A percentile compares a stretch with the other conserved stretches of the same genome.
Conservation (phyloP, 2,888 invertebrate species). For the Himalopsyche japonica region DNA sequence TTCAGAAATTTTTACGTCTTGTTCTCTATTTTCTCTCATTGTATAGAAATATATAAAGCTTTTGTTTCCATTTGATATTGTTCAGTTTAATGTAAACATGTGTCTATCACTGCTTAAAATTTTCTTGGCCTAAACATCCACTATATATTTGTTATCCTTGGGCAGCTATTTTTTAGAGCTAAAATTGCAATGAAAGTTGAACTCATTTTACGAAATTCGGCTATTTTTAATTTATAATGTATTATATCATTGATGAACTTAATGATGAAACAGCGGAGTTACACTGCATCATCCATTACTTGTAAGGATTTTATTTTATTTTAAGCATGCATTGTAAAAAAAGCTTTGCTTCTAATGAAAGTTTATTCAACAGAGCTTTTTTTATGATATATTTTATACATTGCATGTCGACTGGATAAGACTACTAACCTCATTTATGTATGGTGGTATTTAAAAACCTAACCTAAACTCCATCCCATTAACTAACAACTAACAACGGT, state of each 20-base stretch:
- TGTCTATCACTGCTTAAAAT: background rate
- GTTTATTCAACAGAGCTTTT: background rate
- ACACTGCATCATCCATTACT: background rate
- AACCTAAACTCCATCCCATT: background rate
- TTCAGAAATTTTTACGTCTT: too few relatives aligned
- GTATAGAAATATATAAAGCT: too few relatives aligned
- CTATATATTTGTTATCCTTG: background rate
- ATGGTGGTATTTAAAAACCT: background rate
- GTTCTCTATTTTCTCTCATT: too few relatives aligned
- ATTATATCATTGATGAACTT: background rate
- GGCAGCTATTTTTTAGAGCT: background rate
- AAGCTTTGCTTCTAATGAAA: background rate
- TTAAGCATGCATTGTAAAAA: background rate
- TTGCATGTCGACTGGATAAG: background rate
- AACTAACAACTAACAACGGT: conserved; percentile 21
- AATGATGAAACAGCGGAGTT: background rate
- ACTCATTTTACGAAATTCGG: background rate
- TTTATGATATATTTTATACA: background rate
- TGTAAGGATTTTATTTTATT: background rate
- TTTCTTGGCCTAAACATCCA: background rate
- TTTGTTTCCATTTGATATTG: too few relatives aligned
- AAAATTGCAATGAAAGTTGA: background rate
- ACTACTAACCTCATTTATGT: background rate
- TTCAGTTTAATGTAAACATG: background rate
- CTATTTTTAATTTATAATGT: background rate